Evolutionary conservation across 2,797 vertebrate species (phyloP).

Genomic region (Schizopygopsis pylzovi): DNA sequence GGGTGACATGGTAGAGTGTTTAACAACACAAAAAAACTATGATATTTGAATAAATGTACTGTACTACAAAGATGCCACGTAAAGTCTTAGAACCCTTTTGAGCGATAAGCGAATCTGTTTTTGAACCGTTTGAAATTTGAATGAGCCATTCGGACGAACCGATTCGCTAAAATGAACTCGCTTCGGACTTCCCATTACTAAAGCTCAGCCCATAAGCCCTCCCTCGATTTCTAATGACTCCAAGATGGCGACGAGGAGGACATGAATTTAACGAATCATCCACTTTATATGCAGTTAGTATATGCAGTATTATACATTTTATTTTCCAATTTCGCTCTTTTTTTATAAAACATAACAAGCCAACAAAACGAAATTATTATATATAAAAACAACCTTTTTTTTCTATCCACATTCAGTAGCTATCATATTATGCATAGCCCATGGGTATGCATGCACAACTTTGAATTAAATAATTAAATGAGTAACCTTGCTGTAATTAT

Average conservation of each 20-base stretch:
- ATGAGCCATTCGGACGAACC: not conserved
- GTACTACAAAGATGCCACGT: not conserved
- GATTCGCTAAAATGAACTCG: not conserved
- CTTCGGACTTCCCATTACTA: not conserved
- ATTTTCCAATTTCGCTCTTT: not conserved
- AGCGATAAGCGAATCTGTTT: not conserved
- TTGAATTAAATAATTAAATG: not conserved
- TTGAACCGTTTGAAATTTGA: not conserved
- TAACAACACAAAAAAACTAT: not conserved
- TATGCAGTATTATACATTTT: not conserved
- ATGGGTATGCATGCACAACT: not conserved
- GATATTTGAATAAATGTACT: not conserved
- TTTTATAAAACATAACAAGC: not conserved
- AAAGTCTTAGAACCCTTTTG: not conserved
- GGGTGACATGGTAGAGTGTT: not conserved
- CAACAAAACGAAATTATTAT: not conserved
- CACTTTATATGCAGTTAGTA: not conserved
- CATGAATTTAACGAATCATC: too few species aligned
- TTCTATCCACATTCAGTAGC: not conserved
- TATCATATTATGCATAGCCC: not conserved
- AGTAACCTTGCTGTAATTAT: not conserved
- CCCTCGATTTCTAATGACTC: not conserved
- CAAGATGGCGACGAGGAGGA: conserved; percentile 30
- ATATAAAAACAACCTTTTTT: not conserved
- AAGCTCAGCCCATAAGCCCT: not conserved